Evolutionary conservation across 2,888 invertebrate species (phyloP).

Genomic region (Tyria jacobaeae): DNA sequence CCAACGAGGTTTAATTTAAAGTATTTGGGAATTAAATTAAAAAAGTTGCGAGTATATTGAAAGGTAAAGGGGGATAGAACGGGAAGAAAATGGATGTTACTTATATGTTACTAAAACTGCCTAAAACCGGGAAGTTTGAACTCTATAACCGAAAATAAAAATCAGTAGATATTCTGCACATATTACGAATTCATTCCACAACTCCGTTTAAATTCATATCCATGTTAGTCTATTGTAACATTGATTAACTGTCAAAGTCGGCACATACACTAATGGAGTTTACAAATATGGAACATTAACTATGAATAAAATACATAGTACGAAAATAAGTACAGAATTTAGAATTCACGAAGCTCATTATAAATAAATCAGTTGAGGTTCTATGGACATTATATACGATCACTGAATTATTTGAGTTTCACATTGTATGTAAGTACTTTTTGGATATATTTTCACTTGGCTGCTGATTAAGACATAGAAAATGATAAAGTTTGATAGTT

Average conservation of each 20-base stretch:
- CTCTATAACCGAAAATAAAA: too few relatives aligned
- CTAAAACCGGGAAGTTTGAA: too few relatives aligned
- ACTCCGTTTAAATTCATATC: neutral
- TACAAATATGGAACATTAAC: neutral
- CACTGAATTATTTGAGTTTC: neutral
- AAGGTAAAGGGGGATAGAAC: too few relatives aligned
- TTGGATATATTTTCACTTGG: neutral
- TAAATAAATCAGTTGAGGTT: neutral
- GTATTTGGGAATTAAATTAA: too few relatives aligned
- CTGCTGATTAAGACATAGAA: neutral
- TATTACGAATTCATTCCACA: neutral
- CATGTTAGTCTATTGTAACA: neutral
- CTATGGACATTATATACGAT: neutral
- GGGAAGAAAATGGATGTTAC: too few relatives aligned
- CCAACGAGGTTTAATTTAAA: too few relatives aligned
- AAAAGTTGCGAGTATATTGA: too few relatives aligned
- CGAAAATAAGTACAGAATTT: neutral
- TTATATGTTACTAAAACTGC: too few relatives aligned
- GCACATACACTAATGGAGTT: neutral
- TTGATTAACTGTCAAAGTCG: neutral
- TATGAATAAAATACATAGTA: neutral
- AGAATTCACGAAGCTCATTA: neutral
- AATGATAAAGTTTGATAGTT: neutral
- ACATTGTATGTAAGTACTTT: neutral
- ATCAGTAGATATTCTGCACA: neutral